A percentile compares a stretch with the other conserved stretches of the same genome.
These are phyloP conservation scores for Peromyscus californicus DNA, from an alignment of 2,113 vertebrate genomes.

Conservation along the genomic window DNA sequence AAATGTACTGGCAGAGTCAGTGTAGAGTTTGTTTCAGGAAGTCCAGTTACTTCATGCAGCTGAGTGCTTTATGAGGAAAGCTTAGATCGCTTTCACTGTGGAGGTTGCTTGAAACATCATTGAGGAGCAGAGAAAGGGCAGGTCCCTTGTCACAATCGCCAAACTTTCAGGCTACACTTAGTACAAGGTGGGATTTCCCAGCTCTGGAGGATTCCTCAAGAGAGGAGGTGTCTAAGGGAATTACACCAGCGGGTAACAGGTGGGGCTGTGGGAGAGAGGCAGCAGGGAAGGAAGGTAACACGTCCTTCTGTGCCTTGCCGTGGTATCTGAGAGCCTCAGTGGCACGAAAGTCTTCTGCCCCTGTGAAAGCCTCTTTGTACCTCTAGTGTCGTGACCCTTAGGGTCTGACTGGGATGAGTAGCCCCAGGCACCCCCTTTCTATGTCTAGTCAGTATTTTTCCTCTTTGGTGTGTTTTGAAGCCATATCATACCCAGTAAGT, in stretches of 20 bases:
- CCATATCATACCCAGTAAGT: constrained; percentile 79
- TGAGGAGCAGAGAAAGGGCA: constrained; percentile 54
- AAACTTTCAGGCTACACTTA: not conserved
- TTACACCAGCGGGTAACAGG: not conserved
- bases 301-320: constrained; percentile 65
- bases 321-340: constrained; percentile 59
- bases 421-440: constrained; percentile 69
- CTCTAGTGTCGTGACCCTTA: constrained; percentile 79
- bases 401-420: constrained; percentile 57
- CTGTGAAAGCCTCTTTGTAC: constrained; percentile 65
- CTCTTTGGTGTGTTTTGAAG: constrained; percentile 83
- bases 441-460: constrained; percentile 83
- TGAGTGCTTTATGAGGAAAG: constrained; percentile 60
- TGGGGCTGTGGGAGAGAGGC: not conserved
- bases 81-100: constrained; percentile 65
- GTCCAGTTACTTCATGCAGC: constrained; percentile 60
- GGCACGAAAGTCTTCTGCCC: constrained; percentile 54
- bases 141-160: constrained; percentile 54
- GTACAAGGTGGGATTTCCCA: constrained; percentile 14
- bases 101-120: constrained; percentile 26
- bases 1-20: constrained; percentile 26
- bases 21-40: constrained; percentile 60
- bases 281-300: not conserved
- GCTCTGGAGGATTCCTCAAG: constrained; percentile 17
- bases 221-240: not conserved